Evolutionary conservation across 2,888 invertebrate genomes (phyloP), one percentile per base, ranked within the genome.

Genomic region (Cylloceria caligata): DNA sequence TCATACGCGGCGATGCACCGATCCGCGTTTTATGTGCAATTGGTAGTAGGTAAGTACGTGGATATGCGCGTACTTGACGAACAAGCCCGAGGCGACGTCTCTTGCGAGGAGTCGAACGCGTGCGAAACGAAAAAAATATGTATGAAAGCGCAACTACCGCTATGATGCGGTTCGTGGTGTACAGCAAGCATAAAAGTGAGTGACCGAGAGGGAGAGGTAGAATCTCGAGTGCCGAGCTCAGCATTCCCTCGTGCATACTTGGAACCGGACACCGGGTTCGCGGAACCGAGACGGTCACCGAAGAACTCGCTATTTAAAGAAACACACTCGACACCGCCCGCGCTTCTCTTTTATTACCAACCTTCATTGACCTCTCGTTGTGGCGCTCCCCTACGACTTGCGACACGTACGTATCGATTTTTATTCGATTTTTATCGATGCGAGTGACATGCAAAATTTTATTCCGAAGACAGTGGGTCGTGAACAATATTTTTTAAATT

Each of bases 261-360:
- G 87, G 88, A 88, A 88, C 84, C 86, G 86, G 86, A 87, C 88
- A 87, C 87, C 86, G 85, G 84, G 84, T 87, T 88, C 88, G 86
- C 84, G 86, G 87, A 88, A 88, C 85, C 85, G 86, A 87, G 84
- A 86, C 87, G 85, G 87, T 88, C 87, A 88, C 84, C 86, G 82
- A 88, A 88, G 87, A 87, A 85, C 85, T 83, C 85, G 86, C 87
- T 88, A 87, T 88, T 88, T 87, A 88, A 88, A 88, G 88, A 87
- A 87, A 87, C 84, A 55, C 82, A 83, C 77, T 83, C 78, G 69
- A 42, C 74, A 60, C 72, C 81, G 81, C 77, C 83, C 85, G 83
- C 60, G 62, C 30, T 65, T 80, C 68, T 82, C 69, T 76, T 84
- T 86, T 87, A 86, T 85, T 76, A 83, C 83, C 84, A 86, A 84